A percentile compares a stretch with the other conserved stretches of the same genome.
phyloP scores from a whole-genome alignment of 2,797 vertebrate species.

The Acipenser ruthenus region DNA sequence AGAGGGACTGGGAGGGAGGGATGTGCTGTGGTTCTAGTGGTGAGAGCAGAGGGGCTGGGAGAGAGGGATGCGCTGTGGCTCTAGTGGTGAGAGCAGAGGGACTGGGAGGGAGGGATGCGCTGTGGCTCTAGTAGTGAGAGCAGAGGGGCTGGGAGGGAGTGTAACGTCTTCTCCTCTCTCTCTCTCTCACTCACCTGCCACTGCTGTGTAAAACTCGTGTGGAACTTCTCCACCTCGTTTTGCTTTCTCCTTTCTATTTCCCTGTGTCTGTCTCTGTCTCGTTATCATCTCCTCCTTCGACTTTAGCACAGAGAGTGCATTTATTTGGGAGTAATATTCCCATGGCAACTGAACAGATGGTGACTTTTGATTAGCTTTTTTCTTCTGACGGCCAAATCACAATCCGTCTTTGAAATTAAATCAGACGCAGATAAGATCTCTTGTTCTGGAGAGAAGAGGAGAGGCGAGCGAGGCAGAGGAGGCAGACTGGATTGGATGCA shows the following conservation, averaged over 20 bases:
- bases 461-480: slow-evolving; percentile 15
- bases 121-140: too few relatives aligned
- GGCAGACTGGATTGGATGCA: too few relatives aligned
- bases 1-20: too few relatives aligned
- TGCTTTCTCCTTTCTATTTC: slow-evolving; percentile 24
- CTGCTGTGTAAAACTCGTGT: slow-evolving; percentile 34
- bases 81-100: too few relatives aligned
- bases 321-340: slow-evolving; percentile 84
- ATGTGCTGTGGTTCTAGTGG: too few relatives aligned
- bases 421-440: slow-evolving; percentile 94
- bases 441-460: slow-evolving; percentile 57
- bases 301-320: slow-evolving; percentile 69
- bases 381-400: slow-evolving; percentile 57
- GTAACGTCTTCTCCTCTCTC: slow-evolving; percentile 25
- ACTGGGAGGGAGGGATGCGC: too few relatives aligned
- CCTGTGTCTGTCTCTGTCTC: slow-evolving; percentile 41
- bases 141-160: too few relatives aligned
- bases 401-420: slow-evolving; percentile 98
- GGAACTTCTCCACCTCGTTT: slow-evolving; percentile 49
- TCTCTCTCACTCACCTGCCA: slow-evolving; percentile 26
- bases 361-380: slow-evolving; percentile 89
- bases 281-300: slow-evolving; percentile 56
- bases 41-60: too few relatives aligned
- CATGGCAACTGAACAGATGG: slow-evolving; percentile 97
- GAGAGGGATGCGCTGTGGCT: too few relatives aligned